Percentiles rank a stretch among this genome's conserved stretches.
phyloP scores from a whole-genome alignment of 2,113 vertebrate genomes.

The Eptesicus fuscus region DNA sequence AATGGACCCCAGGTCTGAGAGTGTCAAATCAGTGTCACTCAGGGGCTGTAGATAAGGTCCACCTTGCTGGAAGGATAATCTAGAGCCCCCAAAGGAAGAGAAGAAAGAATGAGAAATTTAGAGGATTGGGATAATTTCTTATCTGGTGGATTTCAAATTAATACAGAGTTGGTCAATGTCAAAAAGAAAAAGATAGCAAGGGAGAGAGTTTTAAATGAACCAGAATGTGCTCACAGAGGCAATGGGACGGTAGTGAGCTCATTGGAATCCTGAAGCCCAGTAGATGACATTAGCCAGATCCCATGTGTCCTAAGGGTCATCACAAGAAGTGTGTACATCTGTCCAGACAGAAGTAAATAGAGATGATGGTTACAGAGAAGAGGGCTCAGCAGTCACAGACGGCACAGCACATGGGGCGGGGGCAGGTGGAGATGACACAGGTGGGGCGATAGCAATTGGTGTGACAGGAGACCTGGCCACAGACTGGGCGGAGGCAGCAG shows the following conservation, averaged over 20 bases:
- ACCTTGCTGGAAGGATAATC: not conserved
- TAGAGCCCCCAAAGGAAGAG: not conserved
- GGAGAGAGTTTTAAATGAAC: not conserved
- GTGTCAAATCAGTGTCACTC: not conserved
- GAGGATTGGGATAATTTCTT: not conserved
- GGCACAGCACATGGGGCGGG: not conserved
- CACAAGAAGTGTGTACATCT: not conserved
- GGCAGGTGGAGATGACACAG: slow-evolving; percentile 41
- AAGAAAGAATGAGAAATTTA: not conserved
- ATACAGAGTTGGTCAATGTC: not conserved
- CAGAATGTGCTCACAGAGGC: not conserved
- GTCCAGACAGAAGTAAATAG: not conserved
- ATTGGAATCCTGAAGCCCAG: not conserved
- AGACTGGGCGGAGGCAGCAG: slow-evolving; percentile 18
- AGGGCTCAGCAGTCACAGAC: not conserved
- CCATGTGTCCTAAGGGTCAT: not conserved
- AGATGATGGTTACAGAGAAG: not conserved
- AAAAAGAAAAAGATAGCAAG: not conserved
- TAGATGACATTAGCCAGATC: not conserved
- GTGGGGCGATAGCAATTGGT: slow-evolving; percentile 27
- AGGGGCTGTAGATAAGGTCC: not conserved
- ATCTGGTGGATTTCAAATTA: not conserved
- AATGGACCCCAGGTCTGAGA: not conserved
- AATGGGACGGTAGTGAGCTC: not conserved
- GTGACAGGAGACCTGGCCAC: not conserved